Conservation (phyloP, 2,888 invertebrate species). For the Drosophila aldrichi region DNA sequence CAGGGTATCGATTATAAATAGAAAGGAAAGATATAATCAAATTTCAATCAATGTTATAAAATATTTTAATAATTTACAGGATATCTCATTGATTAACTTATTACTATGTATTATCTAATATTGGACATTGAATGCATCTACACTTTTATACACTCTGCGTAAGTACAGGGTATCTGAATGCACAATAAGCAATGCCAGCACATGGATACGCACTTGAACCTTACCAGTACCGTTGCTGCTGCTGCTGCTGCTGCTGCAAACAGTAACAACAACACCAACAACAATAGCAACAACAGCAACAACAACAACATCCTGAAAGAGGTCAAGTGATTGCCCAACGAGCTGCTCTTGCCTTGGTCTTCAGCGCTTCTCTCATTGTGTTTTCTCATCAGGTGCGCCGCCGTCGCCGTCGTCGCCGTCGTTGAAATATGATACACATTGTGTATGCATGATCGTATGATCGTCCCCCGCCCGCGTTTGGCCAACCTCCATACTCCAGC, state of each 20-base stretch:
- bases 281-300: constrained; percentile 26
- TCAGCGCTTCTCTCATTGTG: constrained; percentile 72
- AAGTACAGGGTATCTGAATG: constrained; percentile 35
- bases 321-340: constrained; percentile 81
- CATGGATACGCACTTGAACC: constrained; percentile 73
- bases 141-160: not conserved
- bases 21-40: too few relatives aligned
- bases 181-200: constrained; percentile 10
- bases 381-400: constrained; percentile 83
- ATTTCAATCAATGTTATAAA: too few relatives aligned
- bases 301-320: constrained; percentile 83
- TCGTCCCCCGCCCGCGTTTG: constrained; percentile 17
- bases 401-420: constrained; percentile 29
- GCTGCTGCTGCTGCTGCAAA: constrained; percentile 18
- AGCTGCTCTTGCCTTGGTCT: constrained; percentile 27
- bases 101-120: not conserved
- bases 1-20: too few relatives aligned
- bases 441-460: constrained; percentile 80
- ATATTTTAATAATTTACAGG: not conserved
- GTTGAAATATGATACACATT: constrained; percentile 83
- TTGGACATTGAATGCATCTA: not conserved
- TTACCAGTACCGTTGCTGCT: constrained; percentile 52
- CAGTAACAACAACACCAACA: constrained; percentile 22
- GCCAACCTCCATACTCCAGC: constrained; percentile 19
- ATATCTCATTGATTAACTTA: not conserved